Percentiles rank a stretch among this genome's conserved stretches.
These are phyloP conservation scores for Polyboroides typus DNA, from an alignment of 2,797 vertebrate genomes.

Conservation along the genomic window DNA sequence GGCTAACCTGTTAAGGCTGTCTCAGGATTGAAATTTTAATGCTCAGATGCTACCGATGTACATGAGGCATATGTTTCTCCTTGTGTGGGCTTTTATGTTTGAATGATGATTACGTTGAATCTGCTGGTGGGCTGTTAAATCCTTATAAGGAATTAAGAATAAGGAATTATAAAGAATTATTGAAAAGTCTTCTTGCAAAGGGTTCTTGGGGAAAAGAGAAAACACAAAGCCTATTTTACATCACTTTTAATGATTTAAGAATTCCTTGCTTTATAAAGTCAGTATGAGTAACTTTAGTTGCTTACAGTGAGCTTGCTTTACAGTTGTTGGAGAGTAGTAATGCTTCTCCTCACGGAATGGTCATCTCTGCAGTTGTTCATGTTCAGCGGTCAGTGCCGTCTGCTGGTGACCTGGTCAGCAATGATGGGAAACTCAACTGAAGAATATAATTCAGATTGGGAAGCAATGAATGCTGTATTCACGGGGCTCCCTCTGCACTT, in stretches of 20 bases:
- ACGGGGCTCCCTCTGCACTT: not conserved
- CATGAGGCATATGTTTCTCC: not conserved
- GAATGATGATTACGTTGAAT: not conserved
- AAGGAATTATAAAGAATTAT: not conserved
- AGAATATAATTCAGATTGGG: not conserved
- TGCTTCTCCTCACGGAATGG: not conserved
- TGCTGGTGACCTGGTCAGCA: not conserved
- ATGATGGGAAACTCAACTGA: not conserved
- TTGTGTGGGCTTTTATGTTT: not conserved
- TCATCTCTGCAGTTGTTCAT: rapidly evolving
- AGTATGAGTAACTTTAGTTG: not conserved
- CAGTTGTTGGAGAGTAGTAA: not conserved
- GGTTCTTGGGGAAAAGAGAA: not conserved
- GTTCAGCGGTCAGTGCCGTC: not conserved
- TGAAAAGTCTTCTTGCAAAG: not conserved
- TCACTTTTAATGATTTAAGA: not conserved
- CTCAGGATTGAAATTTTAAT: not conserved
- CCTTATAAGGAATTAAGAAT: not conserved
- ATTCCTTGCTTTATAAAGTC: not conserved
- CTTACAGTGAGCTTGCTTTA: not conserved
- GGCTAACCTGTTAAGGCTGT: not conserved
- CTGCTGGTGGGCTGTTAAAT: not conserved
- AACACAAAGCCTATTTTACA: rapidly evolving
- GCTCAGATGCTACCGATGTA: not conserved
- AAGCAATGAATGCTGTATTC: not conserved